Evolutionary conservation across 2,888 invertebrate genomes (phyloP), one percentile per base, ranked within the genome.

Genomic region (Drosophila neonasuta): DNA sequence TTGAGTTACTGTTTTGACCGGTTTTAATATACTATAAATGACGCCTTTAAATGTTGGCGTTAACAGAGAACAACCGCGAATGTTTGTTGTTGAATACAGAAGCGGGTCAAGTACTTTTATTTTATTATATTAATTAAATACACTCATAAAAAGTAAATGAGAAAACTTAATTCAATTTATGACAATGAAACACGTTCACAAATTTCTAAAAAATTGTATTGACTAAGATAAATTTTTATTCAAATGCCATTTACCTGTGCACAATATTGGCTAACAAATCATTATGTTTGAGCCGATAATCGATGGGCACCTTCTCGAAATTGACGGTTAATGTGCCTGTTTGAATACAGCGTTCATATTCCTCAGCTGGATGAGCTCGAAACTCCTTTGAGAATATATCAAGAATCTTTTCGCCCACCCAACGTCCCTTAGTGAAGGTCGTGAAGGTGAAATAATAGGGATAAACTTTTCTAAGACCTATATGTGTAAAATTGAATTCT

Each of bases 371-470:
- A 91, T 97, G 97, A n/a, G 97, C 96, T 42, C 97, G 93, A 91
- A 99, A 99, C 92, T 99, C 98, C 61, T 96, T 92, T 8, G 96
- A 95, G 91, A 98, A 98, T 20, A 99, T 97, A 88, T 98, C 97
- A 76, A 97, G 92, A 79, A 99, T 96, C 90, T 95, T 95, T 91
- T 97, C 96, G 3, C 97, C 98, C 3, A 97, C 97, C 98, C 98
- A 99, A 85, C 98, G 93, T 8, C 97, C 97, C 92, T 99, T 99
- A 69, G 97, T 97, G 92, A 97, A 98, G 41, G 98, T 97, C 71
- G 97, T 96, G 92, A 98, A 99, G 68, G 97, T 97, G 92, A 97
- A 99, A 92, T 97, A 97, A 92, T 99, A 99, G 0, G 99, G 99
- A 91, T 97, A 97, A 2, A 99, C 98, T 93, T 99, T 98, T 79